These are phyloP conservation scores for Lasioglossum oenotherae DNA, from an alignment of 2,888 invertebrate species.

Conservation along the genomic window DNA sequence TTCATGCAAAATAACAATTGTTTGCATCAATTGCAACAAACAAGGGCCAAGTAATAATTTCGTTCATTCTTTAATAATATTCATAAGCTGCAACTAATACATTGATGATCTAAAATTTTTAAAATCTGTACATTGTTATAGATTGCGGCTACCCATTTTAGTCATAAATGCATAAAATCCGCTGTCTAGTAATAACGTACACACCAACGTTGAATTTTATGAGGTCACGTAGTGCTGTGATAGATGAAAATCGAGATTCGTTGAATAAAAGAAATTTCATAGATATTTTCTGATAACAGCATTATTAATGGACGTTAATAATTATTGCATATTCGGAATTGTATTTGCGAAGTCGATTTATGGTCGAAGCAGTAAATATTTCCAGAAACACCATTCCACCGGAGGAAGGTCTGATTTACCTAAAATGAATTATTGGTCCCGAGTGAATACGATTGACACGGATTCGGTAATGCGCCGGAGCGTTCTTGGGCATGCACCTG, in stretches of 20 bases:
- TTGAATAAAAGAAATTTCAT: neutral
- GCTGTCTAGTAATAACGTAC: neutral
- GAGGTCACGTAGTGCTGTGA: neutral
- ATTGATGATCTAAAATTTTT: no score
- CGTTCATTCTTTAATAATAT: no score
- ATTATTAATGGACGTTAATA: neutral
- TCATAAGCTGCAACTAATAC: no score
- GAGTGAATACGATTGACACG: constrained; percentile 17
- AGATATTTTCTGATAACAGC: neutral
- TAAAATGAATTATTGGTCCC: constrained; percentile 9
- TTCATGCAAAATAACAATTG: no score
- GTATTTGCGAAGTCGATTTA: neutral
- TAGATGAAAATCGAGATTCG: neutral
- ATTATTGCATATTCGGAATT: neutral
- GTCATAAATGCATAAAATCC: no score
- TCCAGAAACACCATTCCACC: constrained; percentile 9
- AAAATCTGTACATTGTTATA: no score
- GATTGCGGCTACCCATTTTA: no score
- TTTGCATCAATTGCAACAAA: no score
- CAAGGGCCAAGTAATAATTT: no score
- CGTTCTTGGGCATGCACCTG: constrained; percentile 24
- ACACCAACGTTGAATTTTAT: neutral
- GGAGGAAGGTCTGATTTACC: neutral
- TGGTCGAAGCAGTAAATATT: constrained; percentile 1
- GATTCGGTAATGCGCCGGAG: constrained; percentile 23